Evolutionary conservation across 2,888 invertebrate genomes (phyloP), one percentile per base, ranked within the genome.

Genomic region (Merodon equestris): DNA sequence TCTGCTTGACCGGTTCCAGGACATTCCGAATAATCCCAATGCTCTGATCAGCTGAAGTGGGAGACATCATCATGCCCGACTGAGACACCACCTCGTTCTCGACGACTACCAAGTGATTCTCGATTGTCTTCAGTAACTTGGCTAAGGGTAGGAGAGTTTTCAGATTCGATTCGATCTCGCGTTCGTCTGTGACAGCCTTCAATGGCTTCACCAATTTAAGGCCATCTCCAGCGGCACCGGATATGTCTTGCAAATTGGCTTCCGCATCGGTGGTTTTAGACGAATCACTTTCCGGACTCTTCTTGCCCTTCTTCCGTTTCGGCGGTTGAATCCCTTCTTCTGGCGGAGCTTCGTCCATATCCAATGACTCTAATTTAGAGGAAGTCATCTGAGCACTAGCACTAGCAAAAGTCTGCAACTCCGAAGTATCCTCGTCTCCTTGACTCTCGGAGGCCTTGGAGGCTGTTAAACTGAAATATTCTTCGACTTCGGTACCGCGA

Each of bases 401-500:
- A 85, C 93, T 93, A 19, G 92, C 93, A 88, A 91, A 94, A 73
- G 92, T 92, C 83, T 92, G 92, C 74, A 92, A 87, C 74, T 92
- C 93, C 44, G 93, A 93, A 83, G 92, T 92, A 15, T 92, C 90
- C 60, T 93, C 93, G 63, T 91, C 91, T 82, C 90, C 91, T 44
- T 79, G 91, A 19, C 85, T 87, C 1, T 83, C 85, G 89, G 84
- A 92, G 4, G 92, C 91, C 51, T 92, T 85, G 0, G 93, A 93
- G 67, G 90, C 90, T 1, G 92, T 92, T 51, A 93, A 87, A 85
- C 93, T 93, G 81, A 91, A 93, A 84, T 90, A 93, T 64, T 93
- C 93, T 50, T 93, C 93, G 13, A 91, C 91, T 72, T 92, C 93
- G 0, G 89, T 91, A 81, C 91, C 91, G 82, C 92, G 92, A 0